phyloP scores from a whole-genome alignment of 2,888 invertebrate species.

The Zaprionus bogoriensis region DNA sequence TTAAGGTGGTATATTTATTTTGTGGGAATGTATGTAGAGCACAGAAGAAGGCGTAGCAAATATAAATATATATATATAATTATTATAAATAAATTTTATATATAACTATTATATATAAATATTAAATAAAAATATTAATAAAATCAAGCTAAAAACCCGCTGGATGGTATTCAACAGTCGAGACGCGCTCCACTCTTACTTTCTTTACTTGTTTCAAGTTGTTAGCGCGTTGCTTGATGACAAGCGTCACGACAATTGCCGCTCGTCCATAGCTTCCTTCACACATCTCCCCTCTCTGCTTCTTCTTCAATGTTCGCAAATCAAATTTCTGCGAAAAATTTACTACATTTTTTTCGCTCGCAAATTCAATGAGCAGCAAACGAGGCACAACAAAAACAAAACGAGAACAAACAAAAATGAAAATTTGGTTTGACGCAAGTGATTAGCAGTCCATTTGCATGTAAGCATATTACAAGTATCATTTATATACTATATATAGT shows the following conservation, averaged over 20 bases:
- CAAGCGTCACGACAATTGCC: constrained; percentile 68
- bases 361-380: constrained; percentile 39
- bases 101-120: too few relatives aligned
- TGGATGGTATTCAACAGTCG: too few relatives aligned
- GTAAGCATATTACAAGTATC: constrained; percentile 1
- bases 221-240: constrained; percentile 9
- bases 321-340: constrained; percentile 58
- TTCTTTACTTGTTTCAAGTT: too few relatives aligned
- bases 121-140: too few relatives aligned
- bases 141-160: too few relatives aligned
- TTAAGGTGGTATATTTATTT: too few relatives aligned
- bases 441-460: constrained; percentile 42
- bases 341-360: constrained; percentile 30
- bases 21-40: too few relatives aligned
- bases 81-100: too few relatives aligned
- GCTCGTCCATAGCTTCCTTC: constrained; percentile 12
- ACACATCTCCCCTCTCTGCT: background rate
- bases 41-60: too few relatives aligned
- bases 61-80: too few relatives aligned
- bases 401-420: constrained; percentile 8
- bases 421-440: constrained; percentile 40
- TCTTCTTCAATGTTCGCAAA: constrained; percentile 46
- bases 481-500: constrained; percentile 2
- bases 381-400: constrained; percentile 28
- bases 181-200: too few relatives aligned